Conservation (phyloP, 2,797 vertebrate genomes). For the Psittacula derbiana region DNA sequence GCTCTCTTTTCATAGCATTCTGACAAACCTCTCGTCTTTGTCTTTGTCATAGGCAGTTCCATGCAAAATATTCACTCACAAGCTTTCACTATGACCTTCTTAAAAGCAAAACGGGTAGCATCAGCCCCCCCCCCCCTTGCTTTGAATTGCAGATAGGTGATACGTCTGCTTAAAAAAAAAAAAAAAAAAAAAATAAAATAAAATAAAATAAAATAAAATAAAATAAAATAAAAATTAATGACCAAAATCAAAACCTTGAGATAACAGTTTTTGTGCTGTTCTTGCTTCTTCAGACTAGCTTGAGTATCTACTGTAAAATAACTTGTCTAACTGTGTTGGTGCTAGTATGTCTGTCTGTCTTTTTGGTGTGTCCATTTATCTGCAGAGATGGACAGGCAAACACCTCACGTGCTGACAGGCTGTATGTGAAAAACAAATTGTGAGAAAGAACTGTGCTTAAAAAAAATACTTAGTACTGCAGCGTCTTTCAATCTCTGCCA, state of each 20-base stretch:
- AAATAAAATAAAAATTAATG: background rate
- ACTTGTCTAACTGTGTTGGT: background rate
- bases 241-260: background rate
- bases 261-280: background rate
- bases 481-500: background rate
- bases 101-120: conserved; percentile 54
- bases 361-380: background rate
- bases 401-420: background rate
- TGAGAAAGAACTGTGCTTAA: background rate
- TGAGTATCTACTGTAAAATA: background rate
- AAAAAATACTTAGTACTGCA: background rate
- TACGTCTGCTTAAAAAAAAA: background rate
- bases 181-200: background rate
- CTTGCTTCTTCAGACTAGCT: background rate
- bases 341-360: background rate
- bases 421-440: background rate
- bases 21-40: conserved; percentile 48
- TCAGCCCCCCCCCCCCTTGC: background rate
- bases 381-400: background rate
- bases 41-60: conserved; percentile 49
- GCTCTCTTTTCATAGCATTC: conserved; percentile 24
- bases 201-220: too few relatives aligned
- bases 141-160: conserved; percentile 42
- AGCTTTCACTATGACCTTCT: conserved; percentile 58
- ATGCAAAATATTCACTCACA: conserved; percentile 56